phyloP scores from a whole-genome alignment of 2,888 invertebrate genomes.

The Coenonympha arcania region DNA sequence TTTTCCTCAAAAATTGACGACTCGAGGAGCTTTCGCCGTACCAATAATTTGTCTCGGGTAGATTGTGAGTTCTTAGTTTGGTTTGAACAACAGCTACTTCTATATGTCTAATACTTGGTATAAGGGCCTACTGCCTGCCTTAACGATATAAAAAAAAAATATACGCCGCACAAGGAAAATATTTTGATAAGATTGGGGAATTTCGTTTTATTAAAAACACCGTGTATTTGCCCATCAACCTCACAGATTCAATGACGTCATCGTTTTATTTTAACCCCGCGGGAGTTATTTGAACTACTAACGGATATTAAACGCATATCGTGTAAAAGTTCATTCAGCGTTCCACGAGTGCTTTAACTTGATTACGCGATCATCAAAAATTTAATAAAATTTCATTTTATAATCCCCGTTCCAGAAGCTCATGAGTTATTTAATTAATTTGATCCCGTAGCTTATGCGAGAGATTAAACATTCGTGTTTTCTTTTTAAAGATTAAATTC shows the following conservation, averaged over 20 bases:
- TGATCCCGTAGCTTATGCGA: not conserved
- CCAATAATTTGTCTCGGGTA: too few relatives aligned
- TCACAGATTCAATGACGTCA: slow-evolving; percentile 19
- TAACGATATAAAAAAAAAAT: too few relatives aligned
- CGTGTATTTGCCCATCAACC: slow-evolving; percentile 18
- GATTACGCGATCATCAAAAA: slow-evolving; percentile 24
- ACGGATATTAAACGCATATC: slow-evolving; percentile 27
- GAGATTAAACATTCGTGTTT: not conserved
- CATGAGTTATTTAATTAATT: not conserved
- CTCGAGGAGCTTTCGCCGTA: too few relatives aligned
- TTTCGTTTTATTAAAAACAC: slow-evolving; percentile 12
- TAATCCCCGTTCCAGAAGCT: not conserved
- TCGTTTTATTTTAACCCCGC: slow-evolving; percentile 26
- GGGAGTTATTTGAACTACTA: slow-evolving; percentile 26
- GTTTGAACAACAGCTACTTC: too few relatives aligned
- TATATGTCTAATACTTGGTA: too few relatives aligned
- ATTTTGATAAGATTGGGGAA: slow-evolving; percentile 10
- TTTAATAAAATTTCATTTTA: slow-evolving; percentile 15
- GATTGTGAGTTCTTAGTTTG: too few relatives aligned
- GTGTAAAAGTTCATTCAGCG: slow-evolving; percentile 24
- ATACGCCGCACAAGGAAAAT: not conserved
- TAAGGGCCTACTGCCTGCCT: too few relatives aligned
- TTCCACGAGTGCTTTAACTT: slow-evolving; percentile 22
- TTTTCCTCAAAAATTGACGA: too few relatives aligned
- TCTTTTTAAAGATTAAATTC: too few relatives aligned